Evolutionary conservation across 2,888 invertebrate species (phyloP).

Genomic region (Yponomeuta sedellus): DNA sequence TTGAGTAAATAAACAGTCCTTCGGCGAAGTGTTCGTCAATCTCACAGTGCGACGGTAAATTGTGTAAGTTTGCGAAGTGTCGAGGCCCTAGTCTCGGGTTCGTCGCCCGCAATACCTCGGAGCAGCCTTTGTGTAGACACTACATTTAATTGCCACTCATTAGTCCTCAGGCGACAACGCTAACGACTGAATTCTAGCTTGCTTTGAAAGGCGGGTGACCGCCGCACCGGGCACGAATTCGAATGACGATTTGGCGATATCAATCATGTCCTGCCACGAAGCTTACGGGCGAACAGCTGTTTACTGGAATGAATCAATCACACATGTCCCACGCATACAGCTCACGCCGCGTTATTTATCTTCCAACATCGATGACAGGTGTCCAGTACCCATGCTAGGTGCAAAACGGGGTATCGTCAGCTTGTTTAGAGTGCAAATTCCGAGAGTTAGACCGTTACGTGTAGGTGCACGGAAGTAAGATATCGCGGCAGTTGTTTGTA

Average conservation of each 20-base stretch:
- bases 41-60: conserved; percentile 62
- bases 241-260: conserved; percentile 37
- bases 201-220: not conserved
- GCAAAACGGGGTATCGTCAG: conserved; percentile 29
- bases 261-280: conserved; percentile 45
- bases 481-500: conserved; percentile 50
- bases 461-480: conserved; percentile 49
- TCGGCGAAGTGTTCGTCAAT: conserved; percentile 64
- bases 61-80: conserved; percentile 55
- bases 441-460: conserved; percentile 18
- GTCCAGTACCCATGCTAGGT: conserved; percentile 42
- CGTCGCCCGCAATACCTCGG: conserved; percentile 59
- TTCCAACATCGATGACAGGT: conserved; percentile 45
- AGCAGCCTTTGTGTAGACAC: conserved; percentile 64
- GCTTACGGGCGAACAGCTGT: conserved; percentile 44
- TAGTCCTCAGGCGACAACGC: conserved; percentile 58
- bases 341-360: conserved; percentile 49
- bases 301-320: conserved; percentile 62
- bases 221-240: not conserved
- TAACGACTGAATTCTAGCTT: conserved; percentile 36
- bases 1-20: conserved; percentile 69
- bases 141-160: conserved; percentile 71
- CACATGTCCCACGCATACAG: conserved; percentile 43
- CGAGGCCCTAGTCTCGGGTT: conserved; percentile 36
- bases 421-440: not conserved